Evolutionary conservation across 2,888 invertebrate species (phyloP), one percentile per base, ranked within the genome.

Genomic region (Pseudoips prasinana): DNA sequence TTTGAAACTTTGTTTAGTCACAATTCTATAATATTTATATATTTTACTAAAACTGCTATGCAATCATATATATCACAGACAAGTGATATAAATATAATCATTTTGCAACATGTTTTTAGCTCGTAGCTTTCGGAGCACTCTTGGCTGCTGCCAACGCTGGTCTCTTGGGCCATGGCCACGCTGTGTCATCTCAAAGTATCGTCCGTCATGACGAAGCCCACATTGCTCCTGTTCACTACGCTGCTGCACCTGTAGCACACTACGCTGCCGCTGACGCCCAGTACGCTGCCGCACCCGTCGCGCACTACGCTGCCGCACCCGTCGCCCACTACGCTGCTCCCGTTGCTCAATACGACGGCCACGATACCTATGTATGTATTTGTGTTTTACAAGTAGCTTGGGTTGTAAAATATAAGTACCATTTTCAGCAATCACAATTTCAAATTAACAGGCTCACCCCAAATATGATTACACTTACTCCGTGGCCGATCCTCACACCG

Each of bases 121-220:
- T 57, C 18, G 25, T 57, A 40, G 35, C 39, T 43, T 32, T 57
- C 27, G 11, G 46, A 42, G 63, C 64, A 24, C 31, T 82, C 19
- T 51, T 90, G 61, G 75, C 78, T 25, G 70, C 88, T 9, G 84
- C 85, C 31, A 79, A 73, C 52, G 90, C 90, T 20, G 89, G 89
- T n/a, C 10, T 60, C 85, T 10, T 60, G 18, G 70, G 20, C 20
- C 7, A 58, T 10, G 62, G 28, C 8, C 30, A 33, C 20, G 80
- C 79, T 1, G 71, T 78, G 6, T 81, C 81, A 10, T 78, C 78
- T 8, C 81, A 80, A 46, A 78, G 70, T 38, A 69, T 83, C 19
- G 75, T 86, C 9, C 65, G 73, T 63, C 80, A 81, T 54, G 82
- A 80, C 1, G 75, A 71, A 29, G 2, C 4, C 20, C 20, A 20